Conservation (phyloP, 2,113 vertebrate genomes). For the Cephalopterus ornatus region DNA sequence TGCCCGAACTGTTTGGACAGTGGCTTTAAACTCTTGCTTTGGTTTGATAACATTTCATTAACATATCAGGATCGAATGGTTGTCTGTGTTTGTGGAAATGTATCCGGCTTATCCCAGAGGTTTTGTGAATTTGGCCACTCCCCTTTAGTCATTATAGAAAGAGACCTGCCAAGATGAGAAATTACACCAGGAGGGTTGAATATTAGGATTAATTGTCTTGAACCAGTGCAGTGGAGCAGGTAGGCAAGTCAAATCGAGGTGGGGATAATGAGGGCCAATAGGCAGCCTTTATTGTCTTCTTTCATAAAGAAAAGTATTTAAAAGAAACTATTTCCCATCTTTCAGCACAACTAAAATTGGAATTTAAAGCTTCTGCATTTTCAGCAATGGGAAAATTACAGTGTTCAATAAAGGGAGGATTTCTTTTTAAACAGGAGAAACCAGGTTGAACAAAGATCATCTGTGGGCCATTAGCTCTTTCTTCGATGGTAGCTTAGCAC, state of each 20-base stretch:
- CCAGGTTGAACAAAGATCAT: background rate
- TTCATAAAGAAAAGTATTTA: conserved; percentile 77
- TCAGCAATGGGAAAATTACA: conserved; percentile 68
- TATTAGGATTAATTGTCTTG: conserved; percentile 99
- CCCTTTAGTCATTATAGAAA: conserved; percentile 89
- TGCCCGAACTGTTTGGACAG: background rate
- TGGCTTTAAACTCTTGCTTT: background rate
- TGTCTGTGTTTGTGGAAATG: conserved; percentile 56
- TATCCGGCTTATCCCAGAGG: conserved; percentile 76
- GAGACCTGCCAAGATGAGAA: conserved; percentile 97
- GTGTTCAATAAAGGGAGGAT: conserved; percentile 54
- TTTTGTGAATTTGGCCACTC: conserved; percentile 79
- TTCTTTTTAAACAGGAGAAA: conserved; percentile 8
- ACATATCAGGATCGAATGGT: conserved; percentile 59
- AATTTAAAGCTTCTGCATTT: conserved; percentile 56
- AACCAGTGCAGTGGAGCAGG: conserved; percentile 89
- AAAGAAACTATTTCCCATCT: conserved; percentile 66
- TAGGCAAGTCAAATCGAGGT: conserved; percentile 85
- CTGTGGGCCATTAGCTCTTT: background rate
- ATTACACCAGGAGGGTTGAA: conserved; percentile 86
- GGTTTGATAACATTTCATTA: conserved; percentile 26
- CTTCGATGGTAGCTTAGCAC: background rate
- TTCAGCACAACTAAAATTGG: conserved; percentile 68
- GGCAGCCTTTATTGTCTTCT: conserved; percentile 80
- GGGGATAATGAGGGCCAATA: conserved; percentile 85